Evolutionary conservation across 2,888 invertebrate genomes (phyloP), one percentile per base, ranked within the genome.

Genomic region (Drosophila borealis): DNA sequence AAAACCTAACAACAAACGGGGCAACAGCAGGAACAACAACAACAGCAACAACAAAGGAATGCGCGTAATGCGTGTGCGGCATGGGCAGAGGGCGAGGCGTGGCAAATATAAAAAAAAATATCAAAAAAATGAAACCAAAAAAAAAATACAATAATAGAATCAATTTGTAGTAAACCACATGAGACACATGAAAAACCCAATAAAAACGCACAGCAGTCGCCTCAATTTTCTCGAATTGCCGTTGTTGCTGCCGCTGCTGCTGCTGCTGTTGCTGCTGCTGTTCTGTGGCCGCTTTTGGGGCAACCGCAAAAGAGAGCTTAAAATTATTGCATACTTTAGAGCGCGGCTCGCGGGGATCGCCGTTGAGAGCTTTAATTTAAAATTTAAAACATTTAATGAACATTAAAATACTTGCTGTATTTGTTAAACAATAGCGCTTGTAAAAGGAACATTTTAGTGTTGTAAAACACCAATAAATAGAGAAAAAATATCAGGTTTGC

Each of bases 151-250:
- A 88, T 90, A 90, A 89, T 85, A 80, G 87, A 90, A 85, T 89
- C 89, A 89, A 89, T 89, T 90, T 90, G 89, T 81, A 81, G 78
- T 80, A 79, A 86, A 80, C 83, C 89, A 85, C 89, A 85, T 78
- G 87, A 89, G 88, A 89, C 78, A 78, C 84, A 78, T 72, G 85
- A 75, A 83, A 77, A 84, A 84, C 74, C 81, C 69, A 79, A 83
- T 84, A 83, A 84, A 82, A 83, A 86, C 68, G 77, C 61, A 64
- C 70, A 70, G 70, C 79, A 63, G 66, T 55, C 34, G 78, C 63
- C 70, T 70, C 56, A 57, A 68, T 62, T 62, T 66, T 21, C 45
- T 8, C 53, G 34, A n/a, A 39, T 13, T 53, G 67, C 60, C 56
- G 59, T 53, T 57, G 45, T 55, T 53, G 50, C 29, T 21, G 41